Percentiles rank a stretch among this genome's conserved stretches.
Evolutionary conservation across 2,888 invertebrate genomes (phyloP).

Genomic region (Andrena fulva): DNA sequence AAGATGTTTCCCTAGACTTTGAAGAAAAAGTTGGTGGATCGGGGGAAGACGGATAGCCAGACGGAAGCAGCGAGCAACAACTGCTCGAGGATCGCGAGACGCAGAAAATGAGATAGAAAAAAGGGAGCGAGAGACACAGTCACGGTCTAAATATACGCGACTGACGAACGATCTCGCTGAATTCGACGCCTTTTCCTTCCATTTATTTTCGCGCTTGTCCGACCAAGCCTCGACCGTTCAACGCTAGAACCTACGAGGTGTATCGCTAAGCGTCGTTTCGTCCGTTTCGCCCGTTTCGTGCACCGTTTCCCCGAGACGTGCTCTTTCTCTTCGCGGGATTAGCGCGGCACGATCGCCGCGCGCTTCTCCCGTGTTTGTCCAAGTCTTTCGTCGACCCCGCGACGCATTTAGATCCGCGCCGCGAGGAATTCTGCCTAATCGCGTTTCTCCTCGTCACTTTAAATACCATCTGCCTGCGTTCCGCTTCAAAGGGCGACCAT

Average conservation of each 20-base stretch:
- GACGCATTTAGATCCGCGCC: slow-evolving; percentile 48
- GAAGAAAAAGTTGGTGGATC: not conserved
- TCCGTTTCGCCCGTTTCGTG: slow-evolving; percentile 61
- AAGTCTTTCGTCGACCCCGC: slow-evolving; percentile 36
- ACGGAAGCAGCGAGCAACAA: slow-evolving; percentile 4
- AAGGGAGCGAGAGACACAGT: slow-evolving; percentile 17
- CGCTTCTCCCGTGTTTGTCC: slow-evolving; percentile 23
- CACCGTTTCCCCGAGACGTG: slow-evolving; percentile 46
- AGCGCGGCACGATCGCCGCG: slow-evolving; percentile 22
- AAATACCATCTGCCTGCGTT: not conserved
- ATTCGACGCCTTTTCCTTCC: slow-evolving; percentile 63
- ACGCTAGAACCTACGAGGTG: slow-evolving; percentile 33
- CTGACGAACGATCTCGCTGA: slow-evolving; percentile 68
- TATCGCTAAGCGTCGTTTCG: slow-evolving; percentile 68
- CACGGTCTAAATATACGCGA: slow-evolving; percentile 66
- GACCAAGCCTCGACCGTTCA: slow-evolving; percentile 47
- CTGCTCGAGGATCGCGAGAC: slow-evolving; percentile 3
- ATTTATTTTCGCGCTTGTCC: slow-evolving; percentile 63
- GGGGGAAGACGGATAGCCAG: slow-evolving; percentile 10
- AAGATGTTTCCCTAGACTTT: no score
- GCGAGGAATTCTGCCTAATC: slow-evolving; percentile 32
- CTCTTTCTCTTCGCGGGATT: slow-evolving; percentile 44
- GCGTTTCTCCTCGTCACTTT: not conserved
- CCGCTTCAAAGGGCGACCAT: not conserved
- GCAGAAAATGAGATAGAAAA: not conserved